Conservation (phyloP, 2,113 vertebrate genomes). For the Eudyptes chrysolophus region DNA sequence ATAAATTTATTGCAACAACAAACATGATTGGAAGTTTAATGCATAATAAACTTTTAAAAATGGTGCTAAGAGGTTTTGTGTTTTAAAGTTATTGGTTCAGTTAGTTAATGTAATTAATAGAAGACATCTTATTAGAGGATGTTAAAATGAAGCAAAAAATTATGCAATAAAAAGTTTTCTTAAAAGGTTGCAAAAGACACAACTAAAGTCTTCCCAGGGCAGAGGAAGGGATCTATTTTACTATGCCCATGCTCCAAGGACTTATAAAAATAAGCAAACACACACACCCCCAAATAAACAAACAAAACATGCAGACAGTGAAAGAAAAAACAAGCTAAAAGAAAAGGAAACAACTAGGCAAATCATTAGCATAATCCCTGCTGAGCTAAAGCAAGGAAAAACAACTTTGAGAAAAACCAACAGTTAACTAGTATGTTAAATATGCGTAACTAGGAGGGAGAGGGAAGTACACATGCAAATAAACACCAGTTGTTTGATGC, state of each 20-base stretch:
- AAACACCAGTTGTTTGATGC: neutral
- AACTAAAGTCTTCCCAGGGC: neutral
- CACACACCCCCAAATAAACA: neutral
- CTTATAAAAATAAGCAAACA: neutral
- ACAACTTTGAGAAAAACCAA: neutral
- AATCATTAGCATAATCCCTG: neutral
- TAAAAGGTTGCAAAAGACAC: neutral
- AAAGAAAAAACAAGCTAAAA: neutral
- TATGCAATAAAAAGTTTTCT: neutral
- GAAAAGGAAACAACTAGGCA: neutral
- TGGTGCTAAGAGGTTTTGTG: neutral
- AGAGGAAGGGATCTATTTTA: neutral
- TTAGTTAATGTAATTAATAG: neutral
- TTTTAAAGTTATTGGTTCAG: neutral
- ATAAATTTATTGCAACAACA: neutral
- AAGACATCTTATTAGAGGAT: neutral
- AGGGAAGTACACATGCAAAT: neutral
- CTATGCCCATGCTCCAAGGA: neutral
- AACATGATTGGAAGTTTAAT: neutral
- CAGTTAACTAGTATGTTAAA: neutral
- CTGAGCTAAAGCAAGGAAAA: neutral
- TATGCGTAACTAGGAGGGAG: neutral
- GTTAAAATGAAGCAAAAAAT: neutral
- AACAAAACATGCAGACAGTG: neutral
- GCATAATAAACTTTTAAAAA: constrained; percentile 4